Evolutionary conservation across 2,797 vertebrate genomes (phyloP), one percentile per base, ranked within the genome.

Genomic region (Danio choprae): DNA sequence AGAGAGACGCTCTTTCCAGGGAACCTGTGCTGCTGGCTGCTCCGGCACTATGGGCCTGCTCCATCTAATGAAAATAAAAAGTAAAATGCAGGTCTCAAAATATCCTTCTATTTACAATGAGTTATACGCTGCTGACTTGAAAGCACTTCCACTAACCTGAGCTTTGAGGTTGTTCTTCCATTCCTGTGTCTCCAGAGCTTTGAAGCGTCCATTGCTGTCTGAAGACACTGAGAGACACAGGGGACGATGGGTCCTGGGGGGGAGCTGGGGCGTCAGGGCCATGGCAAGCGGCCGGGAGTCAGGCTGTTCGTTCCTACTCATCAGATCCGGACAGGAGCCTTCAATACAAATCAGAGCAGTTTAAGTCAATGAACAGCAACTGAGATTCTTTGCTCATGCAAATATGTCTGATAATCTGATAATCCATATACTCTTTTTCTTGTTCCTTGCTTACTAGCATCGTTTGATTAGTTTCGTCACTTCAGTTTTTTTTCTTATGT

Each of bases 281-380:
- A 91, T 89, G 10, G 89, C 84, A 59, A 68, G 59, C 1, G 79
- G 87, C 81, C 91, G 86, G 11, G 83, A 82, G 51, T 91, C 89
- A 1, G 50, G 18, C 6, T 59, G 89, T 69, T 94, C 93, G 29
- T 83, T 93, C 88, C 89, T 93, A 90, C 81, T 94, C 92, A 90
- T 90, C 82, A 95, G 83, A 83, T 94, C 84, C 71, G 94, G 93
- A 92, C 91, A 93, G 81, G 94, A 95, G 67, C 92, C 94, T 95
- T 53, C 3, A 73, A 53, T 4, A 48, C 1, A 65, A n/a, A 74
- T 13, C 46, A 64, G 15, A 53, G 15, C 2, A 15, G 12, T 7
- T 58, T 4, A 58, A 18, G 20, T 62, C 16, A 38, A 16, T 6
- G 8, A 59, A 20, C 7, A 3, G 2, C 29, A 29, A 29, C 29